Conservation (phyloP, 2,888 invertebrate species). For the Cantharis flavilabris region DNA sequence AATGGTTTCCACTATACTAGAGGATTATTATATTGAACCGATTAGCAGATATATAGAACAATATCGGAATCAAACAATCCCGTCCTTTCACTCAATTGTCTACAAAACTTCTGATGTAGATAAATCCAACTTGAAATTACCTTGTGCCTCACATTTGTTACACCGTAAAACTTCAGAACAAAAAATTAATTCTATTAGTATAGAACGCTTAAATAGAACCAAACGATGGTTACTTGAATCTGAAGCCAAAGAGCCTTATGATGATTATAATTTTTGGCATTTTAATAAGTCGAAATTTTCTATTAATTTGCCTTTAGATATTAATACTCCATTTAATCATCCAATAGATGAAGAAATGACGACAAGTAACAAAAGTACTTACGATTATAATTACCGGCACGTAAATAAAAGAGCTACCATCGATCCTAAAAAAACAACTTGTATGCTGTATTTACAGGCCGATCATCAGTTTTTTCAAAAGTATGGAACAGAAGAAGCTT, state of each 20-base stretch:
- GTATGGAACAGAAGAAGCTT: conserved; percentile 91
- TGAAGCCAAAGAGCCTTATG: conserved; percentile 56
- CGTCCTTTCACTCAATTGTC: conserved; percentile 78
- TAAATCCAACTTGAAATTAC: conserved; percentile 51
- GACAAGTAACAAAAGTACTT: conserved; percentile 45
- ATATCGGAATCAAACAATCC: conserved; percentile 57
- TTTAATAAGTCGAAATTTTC: conserved; percentile 60
- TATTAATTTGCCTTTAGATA: conserved; percentile 51
- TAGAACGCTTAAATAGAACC: conserved; percentile 44
- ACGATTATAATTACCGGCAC: conserved; percentile 61
- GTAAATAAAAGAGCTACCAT: conserved; percentile 72
- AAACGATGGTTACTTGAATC: conserved; percentile 75
- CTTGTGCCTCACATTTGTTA: conserved; percentile 50
- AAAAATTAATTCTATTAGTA: conserved; percentile 47
- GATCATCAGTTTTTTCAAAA: conserved; percentile 95
- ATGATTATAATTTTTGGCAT: conserved; percentile 55
- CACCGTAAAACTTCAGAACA: conserved; percentile 48
- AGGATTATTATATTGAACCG: conserved; percentile 86
- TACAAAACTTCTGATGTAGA: conserved; percentile 81
- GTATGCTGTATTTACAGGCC: conserved; percentile 94
- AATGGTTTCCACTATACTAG: conserved; percentile 75
- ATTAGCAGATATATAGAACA: conserved; percentile 66
- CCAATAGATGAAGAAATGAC: conserved; percentile 51
- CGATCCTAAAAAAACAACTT: conserved; percentile 88
- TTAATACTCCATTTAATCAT: conserved; percentile 47